Percentiles rank a stretch among this genome's conserved stretches.
Evolutionary conservation across 2,797 vertebrate species (phyloP).

Genomic region (Falco novaeseelandiae): DNA sequence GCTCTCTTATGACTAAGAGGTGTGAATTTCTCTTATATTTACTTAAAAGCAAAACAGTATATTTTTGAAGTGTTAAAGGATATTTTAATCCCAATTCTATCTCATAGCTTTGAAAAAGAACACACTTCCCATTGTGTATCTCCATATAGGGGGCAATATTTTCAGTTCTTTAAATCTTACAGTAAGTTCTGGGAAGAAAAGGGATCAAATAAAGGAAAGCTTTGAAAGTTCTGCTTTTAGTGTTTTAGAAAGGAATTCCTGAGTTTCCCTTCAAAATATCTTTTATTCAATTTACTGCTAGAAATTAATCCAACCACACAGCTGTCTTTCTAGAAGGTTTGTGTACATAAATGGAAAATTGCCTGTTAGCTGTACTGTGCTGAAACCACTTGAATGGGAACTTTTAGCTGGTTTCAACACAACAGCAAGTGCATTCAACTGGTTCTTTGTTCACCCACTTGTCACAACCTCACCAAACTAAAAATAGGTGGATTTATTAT

Average conservation of each 20-base stretch:
- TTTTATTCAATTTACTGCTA: conserved; percentile 62
- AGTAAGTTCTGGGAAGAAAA: not conserved
- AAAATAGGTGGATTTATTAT: conserved; percentile 75
- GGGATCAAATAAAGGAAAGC: conserved; percentile 4
- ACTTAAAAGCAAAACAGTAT: not conserved
- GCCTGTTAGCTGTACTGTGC: conserved; percentile 55
- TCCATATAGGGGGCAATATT: not conserved
- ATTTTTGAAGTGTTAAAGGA: not conserved
- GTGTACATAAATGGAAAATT: conserved; percentile 69
- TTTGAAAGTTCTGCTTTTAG: conserved; percentile 46
- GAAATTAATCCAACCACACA: conserved; percentile 66
- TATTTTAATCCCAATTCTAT: not conserved
- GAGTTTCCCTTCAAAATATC: conserved; percentile 38
- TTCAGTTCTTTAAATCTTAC: conserved; percentile 30
- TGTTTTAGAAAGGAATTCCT: conserved; percentile 53
- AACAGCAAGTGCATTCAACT: conserved; percentile 67
- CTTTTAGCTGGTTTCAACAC: conserved; percentile 59
- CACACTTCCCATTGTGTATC: not conserved
- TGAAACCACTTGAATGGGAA: conserved; percentile 64
- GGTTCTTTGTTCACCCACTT: conserved; percentile 64
- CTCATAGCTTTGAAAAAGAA: not conserved
- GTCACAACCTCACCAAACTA: conserved; percentile 51
- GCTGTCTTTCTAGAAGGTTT: conserved; percentile 64
- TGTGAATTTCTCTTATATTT: not conserved
- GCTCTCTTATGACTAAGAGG: not conserved